These are phyloP conservation scores for Vulpes ferrilata DNA, from an alignment of 2,113 vertebrate genomes.

Conservation along the genomic window DNA sequence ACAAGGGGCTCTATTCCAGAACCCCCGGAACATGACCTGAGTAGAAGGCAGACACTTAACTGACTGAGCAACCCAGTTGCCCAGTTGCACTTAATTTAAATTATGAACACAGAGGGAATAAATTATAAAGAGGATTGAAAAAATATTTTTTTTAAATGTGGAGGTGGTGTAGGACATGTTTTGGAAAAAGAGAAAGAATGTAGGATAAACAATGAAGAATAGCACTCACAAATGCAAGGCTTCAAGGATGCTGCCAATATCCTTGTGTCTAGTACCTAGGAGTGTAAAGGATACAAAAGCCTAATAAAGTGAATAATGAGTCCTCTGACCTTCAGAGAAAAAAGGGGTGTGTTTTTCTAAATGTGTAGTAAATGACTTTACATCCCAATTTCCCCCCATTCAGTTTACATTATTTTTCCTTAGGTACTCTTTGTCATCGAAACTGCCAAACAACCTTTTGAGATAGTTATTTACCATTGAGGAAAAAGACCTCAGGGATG, in stretches of 20 bases:
- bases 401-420: neutral
- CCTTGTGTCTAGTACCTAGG: neutral
- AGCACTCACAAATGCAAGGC: neutral
- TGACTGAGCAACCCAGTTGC: too few relatives aligned
- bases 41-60: too few relatives aligned
- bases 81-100: neutral
- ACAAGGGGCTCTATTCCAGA: too few relatives aligned
- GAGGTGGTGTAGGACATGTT: neutral
- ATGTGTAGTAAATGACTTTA: neutral
- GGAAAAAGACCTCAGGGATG: neutral
- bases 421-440: neutral
- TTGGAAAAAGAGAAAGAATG: neutral
- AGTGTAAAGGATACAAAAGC: neutral
- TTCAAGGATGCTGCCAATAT: neutral
- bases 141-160: neutral
- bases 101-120: neutral
- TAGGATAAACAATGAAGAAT: conserved; percentile 24
- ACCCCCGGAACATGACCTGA: too few relatives aligned
- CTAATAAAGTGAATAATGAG: neutral
- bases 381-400: neutral
- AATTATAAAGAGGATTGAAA: neutral
- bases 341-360: neutral
- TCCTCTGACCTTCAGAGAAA: neutral
- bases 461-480: neutral
- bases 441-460: neutral